Conservation (phyloP, 2,113 vertebrate species). For the Nycticorax nycticorax region DNA sequence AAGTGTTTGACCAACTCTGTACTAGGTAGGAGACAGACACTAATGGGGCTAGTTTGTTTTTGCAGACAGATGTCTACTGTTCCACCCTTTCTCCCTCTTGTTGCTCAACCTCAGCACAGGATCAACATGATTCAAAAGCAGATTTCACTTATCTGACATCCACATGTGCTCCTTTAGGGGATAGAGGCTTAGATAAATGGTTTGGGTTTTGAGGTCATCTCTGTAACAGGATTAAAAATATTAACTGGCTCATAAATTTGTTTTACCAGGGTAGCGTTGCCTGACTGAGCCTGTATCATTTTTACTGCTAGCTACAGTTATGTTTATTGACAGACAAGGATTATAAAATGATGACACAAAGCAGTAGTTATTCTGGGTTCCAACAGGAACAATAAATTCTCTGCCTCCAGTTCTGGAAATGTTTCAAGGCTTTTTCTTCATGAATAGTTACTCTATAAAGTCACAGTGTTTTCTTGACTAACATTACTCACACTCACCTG, state of each 20-base stretch:
- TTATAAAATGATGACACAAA: constrained; percentile 71
- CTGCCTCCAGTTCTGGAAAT: constrained; percentile 58
- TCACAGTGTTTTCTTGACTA: constrained; percentile 15
- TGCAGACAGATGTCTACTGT: neutral
- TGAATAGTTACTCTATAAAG: constrained; percentile 51
- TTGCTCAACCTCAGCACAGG: neutral
- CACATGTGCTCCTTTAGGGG: constrained; percentile 26
- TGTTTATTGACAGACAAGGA: constrained; percentile 70
- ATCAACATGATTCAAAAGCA: constrained; percentile 39
- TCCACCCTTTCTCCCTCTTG: neutral
- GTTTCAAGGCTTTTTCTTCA: constrained; percentile 66
- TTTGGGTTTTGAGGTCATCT: constrained; percentile 48
- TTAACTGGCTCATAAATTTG: constrained; percentile 58
- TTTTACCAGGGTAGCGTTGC: constrained; percentile 33
- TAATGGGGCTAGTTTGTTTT: constrained; percentile 10
- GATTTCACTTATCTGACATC: constrained; percentile 36
- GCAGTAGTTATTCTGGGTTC: constrained; percentile 64
- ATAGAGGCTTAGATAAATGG: constrained; percentile 37
- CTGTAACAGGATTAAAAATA: constrained; percentile 66
- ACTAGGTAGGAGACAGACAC: neutral
- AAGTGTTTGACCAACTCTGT: neutral
- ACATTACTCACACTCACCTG: constrained; percentile 22
- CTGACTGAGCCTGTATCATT: constrained; percentile 51
- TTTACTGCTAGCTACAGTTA: constrained; percentile 64
- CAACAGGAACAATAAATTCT: constrained; percentile 69